Evolutionary conservation across 2,888 invertebrate genomes (phyloP).

Genomic region (Callimorpha dominula): DNA sequence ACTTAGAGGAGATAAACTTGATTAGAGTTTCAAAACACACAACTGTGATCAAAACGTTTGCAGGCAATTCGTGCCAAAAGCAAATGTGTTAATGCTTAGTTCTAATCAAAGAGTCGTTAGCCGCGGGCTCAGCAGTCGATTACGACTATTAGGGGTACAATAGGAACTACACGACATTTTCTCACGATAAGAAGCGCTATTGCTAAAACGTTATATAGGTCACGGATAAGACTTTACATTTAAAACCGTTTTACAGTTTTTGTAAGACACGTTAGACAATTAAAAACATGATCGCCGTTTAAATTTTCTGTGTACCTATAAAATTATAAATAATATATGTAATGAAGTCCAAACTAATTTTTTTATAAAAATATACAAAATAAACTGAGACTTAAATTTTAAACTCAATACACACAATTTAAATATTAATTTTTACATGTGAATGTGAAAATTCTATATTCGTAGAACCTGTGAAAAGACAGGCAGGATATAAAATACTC

Average conservation of each 20-base stretch:
- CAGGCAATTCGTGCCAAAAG: constrained; percentile 49
- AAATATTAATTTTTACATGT: too few relatives aligned
- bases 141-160: constrained; percentile 71
- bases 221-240: constrained; percentile 38
- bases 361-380: too few relatives aligned
- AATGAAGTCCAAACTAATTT: too few relatives aligned
- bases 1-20: constrained; percentile 29
- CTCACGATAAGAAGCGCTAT: constrained; percentile 60
- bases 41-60: constrained; percentile 44
- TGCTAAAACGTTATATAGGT: constrained; percentile 29
- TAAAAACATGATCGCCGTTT: neutral
- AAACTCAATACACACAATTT: too few relatives aligned
- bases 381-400: too few relatives aligned
- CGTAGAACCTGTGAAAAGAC: too few relatives aligned
- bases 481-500: too few relatives aligned
- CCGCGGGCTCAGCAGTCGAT: constrained; percentile 69
- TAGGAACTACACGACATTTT: constrained; percentile 70
- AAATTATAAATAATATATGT: too few relatives aligned
- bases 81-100: constrained; percentile 68
- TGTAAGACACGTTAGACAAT: neutral
- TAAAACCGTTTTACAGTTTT: constrained; percentile 22
- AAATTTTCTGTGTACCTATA: too few relatives aligned
- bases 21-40: constrained; percentile 41
- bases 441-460: too few relatives aligned
- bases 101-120: constrained; percentile 80